Evolutionary conservation across 2,888 invertebrate genomes (phyloP).

Genomic region (Erpobdella octoculata): DNA sequence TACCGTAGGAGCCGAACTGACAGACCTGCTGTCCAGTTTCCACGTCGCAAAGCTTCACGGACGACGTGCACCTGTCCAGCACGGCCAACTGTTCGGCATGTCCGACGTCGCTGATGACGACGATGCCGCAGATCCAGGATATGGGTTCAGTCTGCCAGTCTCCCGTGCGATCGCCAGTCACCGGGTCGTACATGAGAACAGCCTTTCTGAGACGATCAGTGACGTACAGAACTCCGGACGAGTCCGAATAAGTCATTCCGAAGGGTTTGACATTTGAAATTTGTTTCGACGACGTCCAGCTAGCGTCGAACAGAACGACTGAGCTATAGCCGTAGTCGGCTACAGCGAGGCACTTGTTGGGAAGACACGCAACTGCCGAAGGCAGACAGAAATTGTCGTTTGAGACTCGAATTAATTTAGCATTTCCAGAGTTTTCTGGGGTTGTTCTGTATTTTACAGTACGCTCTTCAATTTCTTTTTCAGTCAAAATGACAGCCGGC

Average conservation of each 20-base stretch:
- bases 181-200: slow-evolving; percentile 28
- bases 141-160: slow-evolving; percentile 28
- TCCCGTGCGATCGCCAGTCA: background rate
- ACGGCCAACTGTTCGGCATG: slow-evolving; percentile 29
- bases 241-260: slow-evolving; percentile 16
- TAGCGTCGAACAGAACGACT: slow-evolving; percentile 25
- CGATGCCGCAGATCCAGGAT: slow-evolving; percentile 33
- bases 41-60: slow-evolving; percentile 27
- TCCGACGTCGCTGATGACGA: slow-evolving; percentile 16
- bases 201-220: slow-evolving; percentile 31
- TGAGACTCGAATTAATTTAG: slow-evolving; percentile 43
- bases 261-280: slow-evolving; percentile 33
- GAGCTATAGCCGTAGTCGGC: slow-evolving; percentile 32
- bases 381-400: slow-evolving; percentile 50
- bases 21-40: slow-evolving; percentile 17
- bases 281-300: slow-evolving; percentile 16
- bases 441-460: background rate
- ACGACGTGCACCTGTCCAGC: slow-evolving; percentile 30
- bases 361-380: slow-evolving; percentile 31
- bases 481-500: background rate
- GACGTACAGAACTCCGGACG: slow-evolving; percentile 28
- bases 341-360: slow-evolving; percentile 29
- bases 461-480: slow-evolving; percentile 4
- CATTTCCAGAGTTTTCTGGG: slow-evolving; percentile 5
- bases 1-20: slow-evolving; percentile 33